A percentile compares a stretch with the other conserved stretches of the same genome.
phyloP scores from a whole-genome alignment of 2,113 vertebrate species.

The Notothenia rossii region DNA sequence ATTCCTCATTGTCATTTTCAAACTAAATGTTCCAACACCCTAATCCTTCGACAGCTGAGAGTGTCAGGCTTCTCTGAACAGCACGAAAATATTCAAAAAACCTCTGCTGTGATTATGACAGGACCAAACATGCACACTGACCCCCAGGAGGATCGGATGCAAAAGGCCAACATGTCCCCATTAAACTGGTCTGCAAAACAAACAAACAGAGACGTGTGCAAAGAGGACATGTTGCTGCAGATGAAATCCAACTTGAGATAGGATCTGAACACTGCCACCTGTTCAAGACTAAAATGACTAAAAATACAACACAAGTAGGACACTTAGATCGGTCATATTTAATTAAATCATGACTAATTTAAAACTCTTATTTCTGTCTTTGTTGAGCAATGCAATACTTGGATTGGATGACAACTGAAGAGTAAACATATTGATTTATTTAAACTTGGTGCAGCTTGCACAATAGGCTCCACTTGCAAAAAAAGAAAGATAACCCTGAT shows the following conservation, averaged over 20 bases:
- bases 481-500: constrained; percentile 24
- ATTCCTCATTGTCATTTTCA: constrained; percentile 34
- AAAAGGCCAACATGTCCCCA: constrained; percentile 1
- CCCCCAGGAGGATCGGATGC: neutral
- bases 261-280: constrained; percentile 14
- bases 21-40: constrained; percentile 30
- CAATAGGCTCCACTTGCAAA: constrained; percentile 38
- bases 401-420: constrained; percentile 22
- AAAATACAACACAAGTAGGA: neutral
- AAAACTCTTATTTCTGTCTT: neutral
- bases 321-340: neutral
- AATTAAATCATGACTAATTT: constrained; percentile 4
- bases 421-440: constrained; percentile 39
- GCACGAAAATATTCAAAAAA: constrained; percentile 1
- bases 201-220: constrained; percentile 1
- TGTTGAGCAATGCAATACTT: too few species aligned
- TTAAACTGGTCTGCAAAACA: constrained; percentile 16
- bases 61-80: neutral
- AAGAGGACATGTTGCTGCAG: neutral
- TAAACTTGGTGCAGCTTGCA: constrained; percentile 8
- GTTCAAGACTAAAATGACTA: constrained; percentile 14
- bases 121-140: neutral
- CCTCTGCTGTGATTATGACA: neutral
- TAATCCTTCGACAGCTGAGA: constrained; percentile 39
- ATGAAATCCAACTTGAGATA: neutral